These are phyloP conservation scores for Cyclopterus lumpus DNA, from an alignment of 2,797 vertebrate species.

Conservation along the genomic window DNA sequence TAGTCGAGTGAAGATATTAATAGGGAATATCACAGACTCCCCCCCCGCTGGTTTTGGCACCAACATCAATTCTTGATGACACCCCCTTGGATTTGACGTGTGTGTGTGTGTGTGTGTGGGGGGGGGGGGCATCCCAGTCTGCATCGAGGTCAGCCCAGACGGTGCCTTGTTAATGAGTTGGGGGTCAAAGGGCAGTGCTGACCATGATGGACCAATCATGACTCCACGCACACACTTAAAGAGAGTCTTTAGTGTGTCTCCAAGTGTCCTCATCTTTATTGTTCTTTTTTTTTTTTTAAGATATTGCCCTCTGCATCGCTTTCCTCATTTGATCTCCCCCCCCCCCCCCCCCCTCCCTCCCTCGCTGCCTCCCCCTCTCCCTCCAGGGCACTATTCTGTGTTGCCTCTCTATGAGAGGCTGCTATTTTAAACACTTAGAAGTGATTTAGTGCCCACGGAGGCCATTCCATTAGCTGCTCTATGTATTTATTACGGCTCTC, in stretches of 20 bases:
- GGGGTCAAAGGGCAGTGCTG: constrained; percentile 69
- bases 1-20: constrained; percentile 34
- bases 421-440: constrained; percentile 83
- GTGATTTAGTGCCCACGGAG: constrained; percentile 79
- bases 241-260: constrained; percentile 47
- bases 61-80: constrained; percentile 45
- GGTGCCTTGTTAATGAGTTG: constrained; percentile 70
- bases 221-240: constrained; percentile 26
- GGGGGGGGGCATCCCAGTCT: constrained; percentile 14
- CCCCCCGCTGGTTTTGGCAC: constrained; percentile 13
- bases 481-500: constrained; percentile 78
- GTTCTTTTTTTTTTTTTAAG: constrained; percentile 11
- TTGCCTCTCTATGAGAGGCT: constrained; percentile 67
- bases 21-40: constrained; percentile 42
- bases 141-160: constrained; percentile 46
- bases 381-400: constrained; percentile 60
- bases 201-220: constrained; percentile 55
- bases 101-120: not conserved
- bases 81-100: constrained; percentile 10
- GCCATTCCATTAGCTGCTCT: constrained; percentile 79
- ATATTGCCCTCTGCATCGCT: constrained; percentile 19
- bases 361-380: constrained; percentile 20
- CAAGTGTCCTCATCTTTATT: constrained; percentile 30
- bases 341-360: not conserved
- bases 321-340: constrained; percentile 25